Evolutionary conservation across 2,888 invertebrate genomes (phyloP), one percentile per base, ranked within the genome.

Genomic region (Spilarctia lutea): DNA sequence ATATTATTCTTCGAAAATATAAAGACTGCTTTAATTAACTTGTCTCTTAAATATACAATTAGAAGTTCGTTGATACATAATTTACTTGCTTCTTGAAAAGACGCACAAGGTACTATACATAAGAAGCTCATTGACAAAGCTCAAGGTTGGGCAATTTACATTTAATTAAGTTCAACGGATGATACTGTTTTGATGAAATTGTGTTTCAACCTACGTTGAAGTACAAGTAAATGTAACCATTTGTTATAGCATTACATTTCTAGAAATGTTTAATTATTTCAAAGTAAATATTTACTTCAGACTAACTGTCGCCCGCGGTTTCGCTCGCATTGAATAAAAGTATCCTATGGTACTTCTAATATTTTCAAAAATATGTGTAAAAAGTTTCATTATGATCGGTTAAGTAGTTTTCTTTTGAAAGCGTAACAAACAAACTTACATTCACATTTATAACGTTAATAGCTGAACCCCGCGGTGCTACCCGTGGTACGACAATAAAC

Each of bases 151-250:
- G 45, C 33, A 65, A 63, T 71, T 63, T 65, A 45, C 71, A 63
- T 71, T 65, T 71, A 71, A 71, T 71, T 71, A 71, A 71, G 45
- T 71, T 65, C 35, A 35, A 24, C 33, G 20, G 30, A 16, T 30
- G 27, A 63, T 71, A 30, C 20, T 20, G 4, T 71, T 71, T 33
- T n/a, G 35, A 48, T 30, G 7, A 63, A 30, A 30, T 30, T 30
- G 27, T 63, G 16, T 63, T 63, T 63, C 30, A 18, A 8, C 63
- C 18, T 63, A 63, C 18, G 18, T 2, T 16, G 8, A 60, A 60
- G 18, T 30, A 30, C 27, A 60, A 30, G 60, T 18, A 27, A 60
- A 63, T 18, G 30, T 30, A 27, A 60, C 27, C 13, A 27, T 27
- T 52, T 20, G 7, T 24, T 52, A 20, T 20, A 20, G 52, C 24